Evolutionary conservation across 2,797 vertebrate species (phyloP), one percentile per base, ranked within the genome.

Genomic region (Dermochelys coriacea): DNA sequence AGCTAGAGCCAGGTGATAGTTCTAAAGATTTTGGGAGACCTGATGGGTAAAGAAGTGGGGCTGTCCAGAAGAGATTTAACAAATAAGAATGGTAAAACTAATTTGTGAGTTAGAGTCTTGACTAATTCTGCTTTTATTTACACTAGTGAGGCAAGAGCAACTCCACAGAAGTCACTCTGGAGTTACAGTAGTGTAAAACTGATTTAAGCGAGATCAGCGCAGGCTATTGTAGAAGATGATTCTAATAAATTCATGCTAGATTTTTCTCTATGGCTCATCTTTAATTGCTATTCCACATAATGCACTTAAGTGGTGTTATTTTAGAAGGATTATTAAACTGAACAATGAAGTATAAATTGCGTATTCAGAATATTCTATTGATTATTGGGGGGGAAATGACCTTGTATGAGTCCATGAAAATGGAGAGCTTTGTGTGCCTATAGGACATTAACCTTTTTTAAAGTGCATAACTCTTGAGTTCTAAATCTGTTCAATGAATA

Each of bases 221-320:
- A 52, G 49, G 8, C 83, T 87, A 59, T 77, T 51, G 11, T 80
- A 45, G 71, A 87, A 84, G 29, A 92, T 29, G 34, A 3, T 2
- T 6, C 2, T 68, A 57, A 81, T 45, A 19, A 91, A 80, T 2
- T 25, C 84, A 2, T 91, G 85, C 27, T 71, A 52, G 83, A 75
- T 83, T 87, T 85, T 51, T 87, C 34, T 23, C n/a, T 81, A 8
- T 51, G 34, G 25, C 87, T 55, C 41, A 11, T 85, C 64, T 83
- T 84, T 87, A 83, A 64, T 84, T 80, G 25, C 95, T 96, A 97
- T 98, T 98, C 95, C 97, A 96, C 98, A 95, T 97, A 96, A 97
- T 95, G 91, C 98, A 97, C 97, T 95, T 97, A 97, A 98, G 96
- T 97, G 97, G 95, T 98, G 97, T 97, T 98, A 98, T 98, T 98